Evolutionary conservation across 2,888 invertebrate genomes (phyloP).

Genomic region (Dryobotodes eremita): DNA sequence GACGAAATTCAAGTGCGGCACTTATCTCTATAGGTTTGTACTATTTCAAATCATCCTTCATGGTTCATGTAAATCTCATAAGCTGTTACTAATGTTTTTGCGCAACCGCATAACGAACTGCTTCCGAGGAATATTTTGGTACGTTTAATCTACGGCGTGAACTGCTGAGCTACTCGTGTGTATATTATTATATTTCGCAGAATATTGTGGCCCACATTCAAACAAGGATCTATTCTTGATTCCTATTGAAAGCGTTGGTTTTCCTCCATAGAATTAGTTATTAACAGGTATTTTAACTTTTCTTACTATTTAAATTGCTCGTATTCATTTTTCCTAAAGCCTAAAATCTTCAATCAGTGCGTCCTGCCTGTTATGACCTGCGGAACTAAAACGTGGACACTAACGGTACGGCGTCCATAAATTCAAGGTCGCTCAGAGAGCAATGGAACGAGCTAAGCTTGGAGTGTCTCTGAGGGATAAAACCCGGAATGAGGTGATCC

Average conservation of each 20-base stretch:
- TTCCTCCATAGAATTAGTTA: not conserved
- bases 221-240: slow-evolving; percentile 39
- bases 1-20: not conserved
- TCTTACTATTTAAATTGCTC: not conserved
- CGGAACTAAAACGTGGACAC: too few relatives aligned
- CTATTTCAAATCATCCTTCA: not conserved
- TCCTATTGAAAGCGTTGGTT: not conserved
- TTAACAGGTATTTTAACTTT: not conserved
- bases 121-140: slow-evolving; percentile 22
- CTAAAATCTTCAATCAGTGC: too few relatives aligned
- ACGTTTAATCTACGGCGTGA: not conserved
- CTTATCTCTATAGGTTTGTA: not conserved
- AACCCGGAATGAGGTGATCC: too few relatives aligned
- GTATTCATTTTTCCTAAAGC: too few relatives aligned
- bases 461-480: too few relatives aligned
- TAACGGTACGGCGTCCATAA: too few relatives aligned
- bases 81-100: slow-evolving; percentile 13
- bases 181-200: slow-evolving; percentile 39
- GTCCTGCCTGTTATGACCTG: too few relatives aligned
- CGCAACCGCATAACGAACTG: not conserved
- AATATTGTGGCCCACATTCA: slow-evolving; percentile 47
- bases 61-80: slow-evolving; percentile 4
- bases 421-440: too few relatives aligned
- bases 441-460: too few relatives aligned
- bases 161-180: not conserved